Evolutionary conservation across 2,113 vertebrate species (phyloP), one percentile per base, ranked within the genome.

Genomic region (Silurus glanis): DNA sequence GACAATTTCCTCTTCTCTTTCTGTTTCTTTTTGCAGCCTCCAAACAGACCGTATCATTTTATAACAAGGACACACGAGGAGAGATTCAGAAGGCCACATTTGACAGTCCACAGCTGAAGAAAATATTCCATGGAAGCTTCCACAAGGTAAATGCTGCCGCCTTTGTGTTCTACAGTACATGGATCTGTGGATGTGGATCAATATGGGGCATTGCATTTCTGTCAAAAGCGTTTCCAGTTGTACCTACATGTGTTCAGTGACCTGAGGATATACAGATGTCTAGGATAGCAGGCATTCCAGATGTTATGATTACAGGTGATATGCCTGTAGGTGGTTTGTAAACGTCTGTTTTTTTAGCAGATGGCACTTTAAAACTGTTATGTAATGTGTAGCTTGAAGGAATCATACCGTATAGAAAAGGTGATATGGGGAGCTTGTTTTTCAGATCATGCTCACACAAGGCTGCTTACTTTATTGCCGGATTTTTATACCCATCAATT

Each of bases 101-200:
- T 90, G 96, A 98, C 92, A 93, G 89, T 25, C 93, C 95, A 12
- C 95, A 93, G 62, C 91, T 99, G 72, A 97, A 97, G 95, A 95
- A 93, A 89, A 94, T 99, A 80, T 99, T 99, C 94, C 97, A 99
- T 84, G 98, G 98, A 88, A 99, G 97, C 91, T 99, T 99, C 93
- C 98, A 99, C 93, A 99, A 99, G 97, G 98, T 99, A 96, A 96
- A 89, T 51, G 25, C 61, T 83, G 7, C 13, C 14, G 61, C 51
- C n/a, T 62, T n/a, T 83, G 37, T 62, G 45, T 13, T 84, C 23
- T 62, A 45, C 37, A 37, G 37, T 37, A 37, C 64, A 9, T 28
- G 74, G 55, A 37, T 25, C 10, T 3, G 69, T 67, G 83, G 85
- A 58, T 69, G 75, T 28, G 53, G 47, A 21, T 64, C 49, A 9